Evolutionary conservation across 2,113 vertebrate species (phyloP), one percentile per base, ranked within the genome.

Genomic region (Phrynosoma platyrhinos): DNA sequence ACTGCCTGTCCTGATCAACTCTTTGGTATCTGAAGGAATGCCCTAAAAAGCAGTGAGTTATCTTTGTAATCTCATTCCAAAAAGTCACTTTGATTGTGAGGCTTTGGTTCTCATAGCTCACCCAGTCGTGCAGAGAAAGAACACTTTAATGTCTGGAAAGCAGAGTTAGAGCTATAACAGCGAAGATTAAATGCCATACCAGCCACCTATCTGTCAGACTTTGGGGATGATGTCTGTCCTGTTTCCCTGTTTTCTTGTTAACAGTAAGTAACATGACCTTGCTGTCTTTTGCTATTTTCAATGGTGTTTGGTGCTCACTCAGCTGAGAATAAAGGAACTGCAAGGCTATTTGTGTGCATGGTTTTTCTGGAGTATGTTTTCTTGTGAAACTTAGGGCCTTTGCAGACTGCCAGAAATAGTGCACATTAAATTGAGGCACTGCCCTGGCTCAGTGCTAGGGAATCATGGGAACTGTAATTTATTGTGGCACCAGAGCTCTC

Each of bases 301-400:
- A 3, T 12, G 58, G 9, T 64, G 30, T 55, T 18, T 4, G 77
- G 0, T 14, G 5, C 3, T 12, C 1, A 0, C 14, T 53, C 5
- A n/a, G 2, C 27, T 53, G 77, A 53, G 1, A 13, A 27, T 18
- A 77, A 77, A 77, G 21, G 40, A 8, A 7, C 36, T 76, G 36
- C 74, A 76, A 42, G 2, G 20, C 12, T 36, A 42, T 3, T 25
- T 40, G 40, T 47, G 8, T 7, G 18, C 20, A 18, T 36, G 16
- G 3, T 21, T 53, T 14, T 27, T 18, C 27, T 53, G 14, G 55
- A 55, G 12, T 14, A 55, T 4, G 3, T 62, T 62, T 62, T 62
- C 18, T 13, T 20, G 18, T 62, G 47, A 47, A 47, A 47, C 47
- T 47, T n/a, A n/a, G n/a, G n/a, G n/a, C n/a, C n/a, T n/a, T n/a